Base-by-base conservation (phyloP, 2,797 vertebrate species). In the Schizothorax lantsangensis region DNA sequence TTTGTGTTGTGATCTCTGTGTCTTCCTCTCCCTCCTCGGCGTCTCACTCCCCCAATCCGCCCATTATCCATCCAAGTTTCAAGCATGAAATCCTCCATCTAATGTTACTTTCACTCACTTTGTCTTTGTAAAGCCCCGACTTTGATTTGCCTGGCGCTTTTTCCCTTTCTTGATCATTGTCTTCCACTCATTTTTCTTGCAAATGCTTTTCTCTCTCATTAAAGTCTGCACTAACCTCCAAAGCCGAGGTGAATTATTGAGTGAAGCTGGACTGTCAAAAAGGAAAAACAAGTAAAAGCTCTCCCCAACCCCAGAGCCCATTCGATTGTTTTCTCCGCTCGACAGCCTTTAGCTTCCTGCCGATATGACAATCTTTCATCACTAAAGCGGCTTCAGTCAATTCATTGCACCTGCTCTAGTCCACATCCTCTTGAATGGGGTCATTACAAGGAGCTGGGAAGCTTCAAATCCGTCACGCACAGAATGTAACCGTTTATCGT, bases 301-400 rank as follows among this genome's bases (percentile, higher is more conserved):
- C 87, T 83, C 68, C 21, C 52, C 45, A 82, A 89, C 85, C 86
- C 85, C 36, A 86, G 84, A 89, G 87, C 82, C 87, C 81, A 86
- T 93, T 94, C 92, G 90, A 90, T 94, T 92, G 92, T 93, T 92
- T 90, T 82, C 84, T 89, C 86, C 88, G 91, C 89, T 85, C 86
- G 83, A 93, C 90, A 93, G 91, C 91, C 89, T 89, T 89, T 86
- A 80, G 91, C 89, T 92, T 93, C 92, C 93, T 92, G 93, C 52
- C 79, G 45, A 94, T 93, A 93, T 90, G 89, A 85, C 74, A 86
- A 62, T 88, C 83, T 88, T 84, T 64, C 40, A 80, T 83, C 57
- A 54, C 66, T 66, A 36, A 43, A 64, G 52, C 36, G 8, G 38
- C 64, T 88, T 80, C 80, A 45, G 78, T 86, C 85, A 69, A 88